phyloP scores from a whole-genome alignment of 2,113 vertebrate species.

The Oryzias woworae region DNA sequence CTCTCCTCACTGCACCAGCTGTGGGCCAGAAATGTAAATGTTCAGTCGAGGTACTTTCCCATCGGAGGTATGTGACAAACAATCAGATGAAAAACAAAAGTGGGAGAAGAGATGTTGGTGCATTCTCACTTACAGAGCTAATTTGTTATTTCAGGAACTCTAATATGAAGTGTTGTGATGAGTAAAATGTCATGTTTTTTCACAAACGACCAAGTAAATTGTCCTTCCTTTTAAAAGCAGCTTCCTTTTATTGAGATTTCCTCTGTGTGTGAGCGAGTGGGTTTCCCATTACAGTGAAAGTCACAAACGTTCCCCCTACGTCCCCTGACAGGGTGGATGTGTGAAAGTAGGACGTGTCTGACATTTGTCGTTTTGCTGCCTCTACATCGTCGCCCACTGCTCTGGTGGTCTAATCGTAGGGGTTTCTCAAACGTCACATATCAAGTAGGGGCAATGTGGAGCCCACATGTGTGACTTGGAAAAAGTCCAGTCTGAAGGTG shows the following conservation, averaged over 20 bases:
- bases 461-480: constrained; percentile 8
- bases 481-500: background rate
- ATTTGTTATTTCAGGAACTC: too few relatives aligned
- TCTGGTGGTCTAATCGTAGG: constrained; percentile 35
- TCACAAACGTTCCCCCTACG: constrained; percentile 5
- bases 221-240: background rate
- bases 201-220: too few relatives aligned
- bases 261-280: constrained; percentile 11
- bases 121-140: too few relatives aligned
- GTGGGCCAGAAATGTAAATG: constrained; percentile 44
- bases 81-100: too few relatives aligned
- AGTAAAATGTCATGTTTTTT: too few relatives aligned
- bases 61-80: background rate
- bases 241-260: background rate
- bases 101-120: too few relatives aligned
- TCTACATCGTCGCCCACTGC: constrained; percentile 19
- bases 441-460: background rate
- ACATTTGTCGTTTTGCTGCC: constrained; percentile 25
- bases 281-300: constrained; percentile 43
- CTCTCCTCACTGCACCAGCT: constrained; percentile 27
- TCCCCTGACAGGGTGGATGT: constrained; percentile 5
- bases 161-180: too few relatives aligned
- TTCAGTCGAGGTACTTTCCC: constrained; percentile 45
- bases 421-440: constrained; percentile 25
- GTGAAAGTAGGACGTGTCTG: constrained; percentile 38